Conservation (phyloP, 2,888 invertebrate species). For the Kuschelorhynchus macadamiae region DNA sequence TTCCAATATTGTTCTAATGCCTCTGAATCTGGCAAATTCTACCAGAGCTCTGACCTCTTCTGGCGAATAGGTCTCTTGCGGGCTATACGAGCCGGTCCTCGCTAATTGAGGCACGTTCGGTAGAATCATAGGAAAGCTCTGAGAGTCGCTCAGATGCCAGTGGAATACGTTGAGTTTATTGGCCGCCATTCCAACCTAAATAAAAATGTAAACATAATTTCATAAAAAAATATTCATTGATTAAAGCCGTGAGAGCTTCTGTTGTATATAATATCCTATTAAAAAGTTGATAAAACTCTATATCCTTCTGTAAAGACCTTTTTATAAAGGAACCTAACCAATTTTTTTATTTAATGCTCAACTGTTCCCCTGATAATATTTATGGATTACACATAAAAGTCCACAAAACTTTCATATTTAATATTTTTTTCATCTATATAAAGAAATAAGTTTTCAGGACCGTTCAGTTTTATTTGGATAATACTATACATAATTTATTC, state of each 20-base stretch:
- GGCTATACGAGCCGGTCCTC: constrained; percentile 88
- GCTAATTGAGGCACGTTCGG: constrained; percentile 83
- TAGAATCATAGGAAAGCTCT: constrained; percentile 91
- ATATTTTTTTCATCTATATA: too few relatives aligned
- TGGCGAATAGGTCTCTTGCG: constrained; percentile 77
- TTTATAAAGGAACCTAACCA: too few relatives aligned
- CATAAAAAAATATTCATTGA: constrained; percentile 46
- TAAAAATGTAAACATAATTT: too few relatives aligned
- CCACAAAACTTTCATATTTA: too few relatives aligned
- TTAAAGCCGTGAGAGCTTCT: background rate
- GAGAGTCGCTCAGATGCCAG: constrained; percentile 93
- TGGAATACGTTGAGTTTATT: constrained; percentile 94
- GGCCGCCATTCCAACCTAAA: constrained; percentile 87
- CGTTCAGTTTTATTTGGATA: too few relatives aligned
- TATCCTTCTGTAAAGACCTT: background rate
- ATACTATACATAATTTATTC: too few relatives aligned
- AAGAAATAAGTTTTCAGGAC: too few relatives aligned
- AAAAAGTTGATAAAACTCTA: background rate
- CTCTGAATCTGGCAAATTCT: constrained; percentile 83
- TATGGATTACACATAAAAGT: too few relatives aligned
- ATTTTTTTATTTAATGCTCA: too few relatives aligned
- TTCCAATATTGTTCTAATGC: constrained; percentile 89
- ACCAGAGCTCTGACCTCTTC: constrained; percentile 82
- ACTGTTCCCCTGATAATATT: too few relatives aligned
- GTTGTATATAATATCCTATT: background rate